Base-by-base conservation (phyloP, 2,113 vertebrate species). In the Hemiscyllium ocellatum region DNA sequence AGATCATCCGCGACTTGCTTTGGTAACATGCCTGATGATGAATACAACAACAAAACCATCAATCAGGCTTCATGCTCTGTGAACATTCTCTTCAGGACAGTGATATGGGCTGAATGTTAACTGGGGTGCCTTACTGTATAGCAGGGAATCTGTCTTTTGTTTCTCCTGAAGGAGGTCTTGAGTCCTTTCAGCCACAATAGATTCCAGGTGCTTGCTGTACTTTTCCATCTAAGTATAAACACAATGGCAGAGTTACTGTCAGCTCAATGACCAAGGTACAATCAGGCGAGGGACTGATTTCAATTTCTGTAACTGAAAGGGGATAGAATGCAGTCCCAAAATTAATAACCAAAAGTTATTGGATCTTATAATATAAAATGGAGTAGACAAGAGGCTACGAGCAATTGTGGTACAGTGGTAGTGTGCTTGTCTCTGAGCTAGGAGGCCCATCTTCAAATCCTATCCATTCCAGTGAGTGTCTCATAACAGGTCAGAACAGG, bases 121-220 rank as follows among this genome's bases (percentile, higher is more conserved):
- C 47, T 0, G 13, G 33, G 24, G 29, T 12, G 47, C 96, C 97
- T 97, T 96, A 98, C 98, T 98, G 96, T 98, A 98, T 72, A 98
- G 96, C 69, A 98, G 96, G 22, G 96, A 97, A 95, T 98, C 98
- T 0, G 98, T 98, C 96, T 97, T 98, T 96, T 98, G 97, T 96
- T 98, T 98, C 96, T 98, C 98, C 96, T 98, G 97, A 95, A 98
- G 97, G 66, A 98, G 97, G 96, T 98, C 97, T 87, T 98, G 97
- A 94, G 98, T 97, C 70, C 97, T 97, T 96, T 98, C 97, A 10
- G 97, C 97, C 26, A 98, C 97, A 87, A 98, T 98, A 87, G 97
- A 96, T 96, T 98, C 97, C 97, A 98, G 96, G 96, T 98, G 98
- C 96, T 98, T 98, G 96, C 98, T 98, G 96, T 98, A 98, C 69